Percentiles rank a stretch among this genome's conserved stretches.
phyloP scores from a whole-genome alignment of 2,113 vertebrate species.

The Amblyopsis rosae region DNA sequence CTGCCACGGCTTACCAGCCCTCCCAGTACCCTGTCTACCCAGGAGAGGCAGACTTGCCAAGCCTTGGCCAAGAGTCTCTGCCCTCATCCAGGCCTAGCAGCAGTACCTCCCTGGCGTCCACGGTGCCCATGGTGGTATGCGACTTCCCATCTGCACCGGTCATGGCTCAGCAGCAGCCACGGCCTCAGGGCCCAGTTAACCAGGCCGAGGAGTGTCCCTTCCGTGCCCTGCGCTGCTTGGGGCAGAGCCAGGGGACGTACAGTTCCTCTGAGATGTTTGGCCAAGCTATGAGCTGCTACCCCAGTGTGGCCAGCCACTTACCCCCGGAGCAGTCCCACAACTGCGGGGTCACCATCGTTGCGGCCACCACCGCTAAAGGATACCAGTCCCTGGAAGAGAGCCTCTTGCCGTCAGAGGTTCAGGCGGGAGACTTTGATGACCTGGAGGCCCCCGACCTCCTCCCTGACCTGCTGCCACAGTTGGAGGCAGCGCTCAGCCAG shows the following conservation, averaged over 20 bases:
- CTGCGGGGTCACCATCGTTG: conserved; percentile 35
- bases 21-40: conserved; percentile 89
- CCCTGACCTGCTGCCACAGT: conserved; percentile 89
- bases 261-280: conserved; percentile 87
- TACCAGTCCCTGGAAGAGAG: conserved; percentile 87
- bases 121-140: conserved; percentile 79
- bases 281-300: conserved; percentile 82
- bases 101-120: conserved; percentile 61
- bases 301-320: conserved; percentile 59
- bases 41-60: conserved; percentile 82
- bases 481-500: conserved; percentile 88
- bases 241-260: conserved; percentile 85
- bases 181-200: conserved; percentile 63
- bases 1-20: conserved; percentile 76
- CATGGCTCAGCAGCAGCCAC: conserved; percentile 74
- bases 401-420: conserved; percentile 84
- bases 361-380: conserved; percentile 74
- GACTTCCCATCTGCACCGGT: conserved; percentile 82
- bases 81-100: conserved; percentile 79
- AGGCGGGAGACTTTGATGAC: conserved; percentile 83
- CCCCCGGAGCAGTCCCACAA: conserved; percentile 57
- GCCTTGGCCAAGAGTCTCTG: conserved; percentile 80
- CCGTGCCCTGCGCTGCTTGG: conserved; percentile 81
- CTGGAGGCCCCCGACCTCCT: conserved; percentile 89
- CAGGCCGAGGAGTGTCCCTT: conserved; percentile 85